These are phyloP conservation scores for Scaptomyza montana DNA, from an alignment of 1,140 invertebrate species.

Conservation along the genomic window DNA sequence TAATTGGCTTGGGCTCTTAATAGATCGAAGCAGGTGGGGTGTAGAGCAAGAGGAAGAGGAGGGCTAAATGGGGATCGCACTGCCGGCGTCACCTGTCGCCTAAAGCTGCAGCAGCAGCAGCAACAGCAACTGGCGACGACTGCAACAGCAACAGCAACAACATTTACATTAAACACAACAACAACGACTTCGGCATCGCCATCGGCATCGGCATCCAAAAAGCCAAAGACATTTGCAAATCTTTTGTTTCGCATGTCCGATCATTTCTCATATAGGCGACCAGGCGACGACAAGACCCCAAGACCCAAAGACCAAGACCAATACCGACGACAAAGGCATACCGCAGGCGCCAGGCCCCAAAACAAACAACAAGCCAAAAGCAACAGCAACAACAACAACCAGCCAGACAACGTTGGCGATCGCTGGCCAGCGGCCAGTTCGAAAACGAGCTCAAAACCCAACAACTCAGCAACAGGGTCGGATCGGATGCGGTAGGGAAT, in stretches of 20 bases:
- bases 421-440: slow-evolving; percentile 37
- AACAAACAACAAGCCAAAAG: slow-evolving; percentile 43
- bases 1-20: slow-evolving; percentile 76
- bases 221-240: slow-evolving; percentile 83
- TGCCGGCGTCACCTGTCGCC: slow-evolving; percentile 75
- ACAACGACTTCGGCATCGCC: slow-evolving; percentile 1
- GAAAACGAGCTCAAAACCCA: slow-evolving; percentile 27
- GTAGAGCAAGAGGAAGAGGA: slow-evolving; percentile 16
- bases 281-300: slow-evolving; percentile 55
- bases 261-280: slow-evolving; percentile 82
- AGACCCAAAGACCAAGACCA: slow-evolving; percentile 27
- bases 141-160: slow-evolving; percentile 9
- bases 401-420: slow-evolving; percentile 52
- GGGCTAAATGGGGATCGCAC: slow-evolving; percentile 16
- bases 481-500: neutral
- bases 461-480: neutral
- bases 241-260: slow-evolving; percentile 83
- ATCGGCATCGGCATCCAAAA: slow-evolving; percentile 68
- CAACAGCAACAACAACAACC: slow-evolving; percentile 32
- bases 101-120: slow-evolving; percentile 22
- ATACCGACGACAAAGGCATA: slow-evolving; percentile 80
- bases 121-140: slow-evolving; percentile 19
- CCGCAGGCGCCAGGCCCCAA: slow-evolving; percentile 81
- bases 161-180: slow-evolving; percentile 4
- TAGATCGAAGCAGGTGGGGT: slow-evolving; percentile 47